Conservation (phyloP, 2,113 vertebrate genomes). For the Pseudorectes ferrugineus region DNA sequence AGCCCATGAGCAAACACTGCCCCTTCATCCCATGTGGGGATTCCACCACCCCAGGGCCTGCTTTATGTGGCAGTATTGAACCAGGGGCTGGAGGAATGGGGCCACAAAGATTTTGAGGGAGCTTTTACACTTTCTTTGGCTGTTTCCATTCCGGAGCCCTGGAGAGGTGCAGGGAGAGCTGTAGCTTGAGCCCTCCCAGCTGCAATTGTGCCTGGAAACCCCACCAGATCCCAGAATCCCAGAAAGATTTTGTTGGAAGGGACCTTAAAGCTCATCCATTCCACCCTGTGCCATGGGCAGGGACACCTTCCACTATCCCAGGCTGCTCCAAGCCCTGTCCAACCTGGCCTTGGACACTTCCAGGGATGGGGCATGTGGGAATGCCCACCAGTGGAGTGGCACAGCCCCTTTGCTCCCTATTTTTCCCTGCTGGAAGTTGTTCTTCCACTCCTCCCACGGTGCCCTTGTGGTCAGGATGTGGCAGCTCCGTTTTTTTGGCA, state of each 20-base stretch:
- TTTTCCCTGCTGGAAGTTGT: not conserved
- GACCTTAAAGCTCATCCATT: not conserved
- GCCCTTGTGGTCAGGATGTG: not conserved
- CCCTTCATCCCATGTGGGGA: not conserved
- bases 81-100: not conserved
- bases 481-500: not conserved
- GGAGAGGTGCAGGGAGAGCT: not conserved
- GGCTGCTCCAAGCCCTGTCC: not conserved
- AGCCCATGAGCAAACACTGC: not conserved
- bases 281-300: not conserved
- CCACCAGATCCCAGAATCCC: not conserved
- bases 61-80: not conserved
- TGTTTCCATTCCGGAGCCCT: not conserved
- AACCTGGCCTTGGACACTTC: not conserved
- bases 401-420: not conserved
- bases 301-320: not conserved
- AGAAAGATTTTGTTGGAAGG: not conserved
- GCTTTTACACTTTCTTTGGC: not conserved
- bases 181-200: not conserved
- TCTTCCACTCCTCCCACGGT: not conserved
- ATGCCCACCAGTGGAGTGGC: not conserved
- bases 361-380: rapidly evolving
- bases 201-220: not conserved
- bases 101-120: not conserved
- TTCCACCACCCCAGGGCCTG: rapidly evolving